A percentile compares a stretch with the other conserved stretches of the same genome.
These are phyloP conservation scores for Todiramphus saurophagus DNA, from an alignment of 2,113 vertebrate species.

Conservation along the genomic window DNA sequence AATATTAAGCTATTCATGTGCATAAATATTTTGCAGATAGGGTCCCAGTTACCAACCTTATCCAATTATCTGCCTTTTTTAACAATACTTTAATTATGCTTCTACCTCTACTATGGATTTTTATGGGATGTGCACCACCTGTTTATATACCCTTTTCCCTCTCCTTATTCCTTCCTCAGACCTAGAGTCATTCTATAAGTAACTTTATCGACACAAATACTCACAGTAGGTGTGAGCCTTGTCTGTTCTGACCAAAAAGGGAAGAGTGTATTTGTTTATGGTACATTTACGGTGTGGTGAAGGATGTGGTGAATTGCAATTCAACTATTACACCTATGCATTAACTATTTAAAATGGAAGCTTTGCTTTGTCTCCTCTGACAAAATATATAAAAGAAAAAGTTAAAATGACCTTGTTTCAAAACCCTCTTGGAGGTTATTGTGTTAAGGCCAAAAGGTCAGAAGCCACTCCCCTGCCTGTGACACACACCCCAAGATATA, in stretches of 20 bases:
- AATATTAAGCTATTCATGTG: slow-evolving; percentile 31
- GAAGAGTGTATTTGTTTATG: not conserved
- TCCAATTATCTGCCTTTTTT: not conserved
- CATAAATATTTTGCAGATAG: slow-evolving; percentile 1
- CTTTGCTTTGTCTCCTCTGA: not conserved
- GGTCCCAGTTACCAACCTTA: not conserved
- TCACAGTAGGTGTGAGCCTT: not conserved
- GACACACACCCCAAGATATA: not conserved
- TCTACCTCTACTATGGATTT: not conserved
- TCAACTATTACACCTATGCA: not conserved
- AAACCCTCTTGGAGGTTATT: not conserved
- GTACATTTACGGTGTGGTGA: not conserved
- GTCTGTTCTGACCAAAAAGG: not conserved
- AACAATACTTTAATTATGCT: not conserved
- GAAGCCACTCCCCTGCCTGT: not conserved
- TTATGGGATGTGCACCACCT: not conserved
- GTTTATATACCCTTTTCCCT: not conserved
- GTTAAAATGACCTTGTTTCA: not conserved
- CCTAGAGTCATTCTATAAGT: not conserved
- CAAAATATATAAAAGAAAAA: slow-evolving; percentile 11
- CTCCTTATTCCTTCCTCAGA: not conserved
- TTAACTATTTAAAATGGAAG: not conserved
- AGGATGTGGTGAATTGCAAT: not conserved
- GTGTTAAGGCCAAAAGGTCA: slow-evolving; percentile 24
- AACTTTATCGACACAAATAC: not conserved